Conservation (phyloP, 2,888 invertebrate genomes). For the Melinaea marsaeus region DNA sequence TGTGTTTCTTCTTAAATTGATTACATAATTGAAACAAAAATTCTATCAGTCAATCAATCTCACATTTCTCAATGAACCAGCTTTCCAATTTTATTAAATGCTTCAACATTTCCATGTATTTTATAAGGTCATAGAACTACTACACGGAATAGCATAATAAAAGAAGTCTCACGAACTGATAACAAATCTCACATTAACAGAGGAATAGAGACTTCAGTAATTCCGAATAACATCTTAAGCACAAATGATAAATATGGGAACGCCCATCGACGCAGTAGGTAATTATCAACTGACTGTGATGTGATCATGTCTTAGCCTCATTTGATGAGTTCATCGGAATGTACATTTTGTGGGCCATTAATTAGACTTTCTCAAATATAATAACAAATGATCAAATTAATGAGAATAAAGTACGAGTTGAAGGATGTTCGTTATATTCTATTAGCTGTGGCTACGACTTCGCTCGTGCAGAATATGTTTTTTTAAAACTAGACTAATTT, state of each 20-base stretch:
- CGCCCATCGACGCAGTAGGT: slow-evolving; percentile 65
- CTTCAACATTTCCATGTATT: not conserved
- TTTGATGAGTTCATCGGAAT: slow-evolving; percentile 71
- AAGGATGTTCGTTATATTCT: not conserved
- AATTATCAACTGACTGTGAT: slow-evolving; percentile 67
- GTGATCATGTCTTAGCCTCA: slow-evolving; percentile 65
- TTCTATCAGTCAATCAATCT: no score
- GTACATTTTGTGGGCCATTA: slow-evolving; percentile 48
- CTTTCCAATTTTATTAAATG: not conserved
- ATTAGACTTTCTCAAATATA: slow-evolving; percentile 44
- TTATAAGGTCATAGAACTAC: slow-evolving; percentile 14
- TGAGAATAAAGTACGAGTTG: slow-evolving; percentile 9
- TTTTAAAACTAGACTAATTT: no score
- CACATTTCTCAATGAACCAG: slow-evolving; percentile 4
- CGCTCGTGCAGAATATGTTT: no score
- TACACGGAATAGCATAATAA: slow-evolving; percentile 33
- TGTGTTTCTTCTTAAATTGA: not conserved
- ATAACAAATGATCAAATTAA: slow-evolving; percentile 15
- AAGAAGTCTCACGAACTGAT: slow-evolving; percentile 60
- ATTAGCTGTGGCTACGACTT: not conserved
- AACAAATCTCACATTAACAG: slow-evolving; percentile 61
- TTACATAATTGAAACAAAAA: not conserved
- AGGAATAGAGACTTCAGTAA: slow-evolving; percentile 43
- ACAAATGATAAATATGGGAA: slow-evolving; percentile 70
- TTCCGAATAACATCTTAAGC: slow-evolving; percentile 70